Evolutionary conservation across 2,113 vertebrate species (phyloP).

Genomic region (Malurus melanocephalus): DNA sequence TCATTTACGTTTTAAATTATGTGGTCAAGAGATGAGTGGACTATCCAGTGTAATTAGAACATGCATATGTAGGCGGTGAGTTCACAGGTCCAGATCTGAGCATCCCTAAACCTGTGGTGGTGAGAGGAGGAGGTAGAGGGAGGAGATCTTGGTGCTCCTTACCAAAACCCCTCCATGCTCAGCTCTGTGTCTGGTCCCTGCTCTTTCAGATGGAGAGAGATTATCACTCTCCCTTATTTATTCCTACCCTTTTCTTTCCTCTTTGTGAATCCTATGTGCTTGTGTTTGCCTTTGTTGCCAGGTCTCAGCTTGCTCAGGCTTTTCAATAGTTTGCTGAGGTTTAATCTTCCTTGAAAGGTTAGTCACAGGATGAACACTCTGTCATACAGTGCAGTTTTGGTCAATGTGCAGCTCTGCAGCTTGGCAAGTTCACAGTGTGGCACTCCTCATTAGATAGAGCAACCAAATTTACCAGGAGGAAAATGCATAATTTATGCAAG

Average conservation of each 20-base stretch:
- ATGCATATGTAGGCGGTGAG: background rate
- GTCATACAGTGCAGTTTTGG: background rate
- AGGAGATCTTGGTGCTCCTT: background rate
- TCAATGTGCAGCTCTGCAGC: background rate
- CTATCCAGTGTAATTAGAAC: background rate
- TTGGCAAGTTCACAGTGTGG: background rate
- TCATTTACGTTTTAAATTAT: slow-evolving; percentile 26
- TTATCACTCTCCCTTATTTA: background rate
- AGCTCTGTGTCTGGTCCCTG: background rate
- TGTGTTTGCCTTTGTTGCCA: slow-evolving; percentile 13
- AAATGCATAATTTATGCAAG: slow-evolving; percentile 23
- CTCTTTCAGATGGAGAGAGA: background rate
- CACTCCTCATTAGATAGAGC: background rate
- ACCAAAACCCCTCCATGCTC: background rate
- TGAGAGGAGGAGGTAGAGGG: background rate
- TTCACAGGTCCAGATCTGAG: background rate
- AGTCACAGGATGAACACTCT: background rate
- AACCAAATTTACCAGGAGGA: background rate
- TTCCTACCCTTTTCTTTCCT: background rate
- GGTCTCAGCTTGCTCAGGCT: slow-evolving; percentile 7
- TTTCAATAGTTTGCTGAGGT: slow-evolving; percentile 6
- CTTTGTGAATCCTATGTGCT: slow-evolving; percentile 11
- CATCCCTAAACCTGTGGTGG: background rate
- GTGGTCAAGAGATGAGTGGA: slow-evolving; percentile 17
- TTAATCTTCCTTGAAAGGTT: slow-evolving; percentile 40